Evolutionary conservation across 2,797 vertebrate species (phyloP).

Genomic region (Alectoris magna): DNA sequence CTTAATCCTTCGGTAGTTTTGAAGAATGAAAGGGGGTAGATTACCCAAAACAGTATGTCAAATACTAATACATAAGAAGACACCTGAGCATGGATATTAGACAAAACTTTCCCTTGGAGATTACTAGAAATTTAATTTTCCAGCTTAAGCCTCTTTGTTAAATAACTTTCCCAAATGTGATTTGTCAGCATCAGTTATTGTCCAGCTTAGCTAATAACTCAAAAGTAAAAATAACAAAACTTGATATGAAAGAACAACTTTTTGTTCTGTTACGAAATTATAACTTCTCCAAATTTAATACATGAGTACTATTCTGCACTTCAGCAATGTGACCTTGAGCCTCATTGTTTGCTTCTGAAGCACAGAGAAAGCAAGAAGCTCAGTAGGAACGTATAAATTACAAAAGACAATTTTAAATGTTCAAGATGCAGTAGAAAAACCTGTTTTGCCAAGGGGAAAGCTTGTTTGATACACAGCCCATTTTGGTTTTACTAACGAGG

Average conservation of each 20-base stretch:
- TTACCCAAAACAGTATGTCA: not conserved
- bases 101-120: not conserved
- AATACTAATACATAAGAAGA: not conserved
- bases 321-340: not conserved
- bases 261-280: conserved; percentile 8
- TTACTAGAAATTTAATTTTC: conserved; percentile 1
- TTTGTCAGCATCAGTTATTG: not conserved
- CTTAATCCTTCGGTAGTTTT: not conserved
- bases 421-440: not conserved
- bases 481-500: not conserved
- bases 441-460: not conserved
- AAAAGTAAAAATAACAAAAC: not conserved
- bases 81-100: not conserved
- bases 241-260: not conserved
- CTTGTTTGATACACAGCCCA: not conserved
- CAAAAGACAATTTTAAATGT: not conserved
- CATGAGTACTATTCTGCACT: not conserved
- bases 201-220: not conserved
- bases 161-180: not conserved
- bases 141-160: not conserved
- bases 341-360: not conserved
- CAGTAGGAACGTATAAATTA: not conserved
- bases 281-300: conserved; percentile 16
- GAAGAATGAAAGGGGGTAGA: not conserved
- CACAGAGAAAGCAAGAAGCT: not conserved